Evolutionary conservation across 2,113 vertebrate species (phyloP).

Genomic region (Pomatostomus ruficeps): DNA sequence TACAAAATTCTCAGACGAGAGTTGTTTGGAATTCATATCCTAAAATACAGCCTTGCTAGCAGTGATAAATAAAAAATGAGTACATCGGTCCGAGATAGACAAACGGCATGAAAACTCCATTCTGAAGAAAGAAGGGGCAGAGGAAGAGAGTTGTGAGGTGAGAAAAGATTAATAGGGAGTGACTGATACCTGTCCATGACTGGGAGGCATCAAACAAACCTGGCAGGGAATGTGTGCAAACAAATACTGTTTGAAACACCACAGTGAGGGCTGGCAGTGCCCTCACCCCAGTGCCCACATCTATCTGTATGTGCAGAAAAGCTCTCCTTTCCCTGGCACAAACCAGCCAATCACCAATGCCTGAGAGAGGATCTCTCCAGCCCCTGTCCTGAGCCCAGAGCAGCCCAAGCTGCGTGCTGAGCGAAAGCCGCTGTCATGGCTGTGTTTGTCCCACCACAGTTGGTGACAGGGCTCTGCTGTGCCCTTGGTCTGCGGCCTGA

Average conservation of each 20-base stretch:
- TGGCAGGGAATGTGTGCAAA: neutral
- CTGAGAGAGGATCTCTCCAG: neutral
- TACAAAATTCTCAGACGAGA: neutral
- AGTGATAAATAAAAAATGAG: neutral
- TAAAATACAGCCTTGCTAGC: neutral
- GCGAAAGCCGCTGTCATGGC: accelerated
- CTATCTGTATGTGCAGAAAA: neutral
- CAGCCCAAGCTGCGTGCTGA: neutral
- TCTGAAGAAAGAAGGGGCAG: neutral
- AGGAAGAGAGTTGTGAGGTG: neutral
- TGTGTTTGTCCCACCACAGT: neutral
- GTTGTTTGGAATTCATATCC: neutral
- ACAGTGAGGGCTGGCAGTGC: neutral
- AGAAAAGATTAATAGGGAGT: neutral
- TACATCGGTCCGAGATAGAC: neutral
- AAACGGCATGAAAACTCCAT: neutral
- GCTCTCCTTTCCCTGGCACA: neutral
- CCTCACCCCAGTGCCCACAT: neutral
- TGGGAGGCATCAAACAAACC: neutral
- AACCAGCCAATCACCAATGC: neutral
- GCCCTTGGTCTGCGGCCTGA: neutral
- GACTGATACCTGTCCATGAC: neutral
- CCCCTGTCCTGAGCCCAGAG: neutral
- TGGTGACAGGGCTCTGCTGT: neutral
- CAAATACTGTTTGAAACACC: neutral